A percentile compares a stretch with the other conserved stretches of the same genome.
These are phyloP conservation scores for Hirudo medicinalis DNA, from an alignment of 1,140 invertebrate species.

Conservation along the genomic window DNA sequence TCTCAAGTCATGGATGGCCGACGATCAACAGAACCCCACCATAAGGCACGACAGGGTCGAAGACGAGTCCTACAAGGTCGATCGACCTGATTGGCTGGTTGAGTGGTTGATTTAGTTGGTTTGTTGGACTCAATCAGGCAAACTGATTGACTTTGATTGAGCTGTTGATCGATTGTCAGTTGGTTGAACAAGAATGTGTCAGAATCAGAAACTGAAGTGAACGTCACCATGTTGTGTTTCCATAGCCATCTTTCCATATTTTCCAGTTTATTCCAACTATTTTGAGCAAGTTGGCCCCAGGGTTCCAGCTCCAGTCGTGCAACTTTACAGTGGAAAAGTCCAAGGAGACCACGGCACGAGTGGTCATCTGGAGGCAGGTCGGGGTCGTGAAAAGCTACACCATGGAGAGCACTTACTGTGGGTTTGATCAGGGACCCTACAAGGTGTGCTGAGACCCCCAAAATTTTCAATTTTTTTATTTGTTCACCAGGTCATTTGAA, in stretches of 20 bases:
- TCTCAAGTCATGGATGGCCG: conserved; percentile 34
- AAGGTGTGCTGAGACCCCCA: conserved; percentile 39
- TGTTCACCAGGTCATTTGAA: too few relatives aligned
- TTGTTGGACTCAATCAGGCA: too few relatives aligned
- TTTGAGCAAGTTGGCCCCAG: conserved; percentile 54
- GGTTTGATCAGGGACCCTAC: conserved; percentile 63
- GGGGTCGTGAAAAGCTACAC: conserved; percentile 62
- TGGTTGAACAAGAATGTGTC: too few relatives aligned
- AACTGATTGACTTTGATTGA: neutral
- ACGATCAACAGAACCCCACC: conserved; percentile 34
- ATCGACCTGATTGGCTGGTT: neutral
- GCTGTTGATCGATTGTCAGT: neutral
- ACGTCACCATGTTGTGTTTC: too few relatives aligned
- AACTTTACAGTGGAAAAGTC: conserved; percentile 62
- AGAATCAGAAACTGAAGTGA: too few relatives aligned
- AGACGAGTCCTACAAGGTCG: conserved; percentile 39
- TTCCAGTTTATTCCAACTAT: conserved; percentile 48
- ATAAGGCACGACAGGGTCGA: conserved; percentile 32
- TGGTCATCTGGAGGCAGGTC: conserved; percentile 71
- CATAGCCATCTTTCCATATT: neutral
- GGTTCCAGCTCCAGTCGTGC: conserved; percentile 60
- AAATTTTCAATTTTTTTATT: neutral
- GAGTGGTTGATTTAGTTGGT: neutral
- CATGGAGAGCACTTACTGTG: conserved; percentile 74
- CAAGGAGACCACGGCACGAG: conserved; percentile 68